phyloP scores from a whole-genome alignment of 2,113 vertebrate species.

The Alectura lathami region DNA sequence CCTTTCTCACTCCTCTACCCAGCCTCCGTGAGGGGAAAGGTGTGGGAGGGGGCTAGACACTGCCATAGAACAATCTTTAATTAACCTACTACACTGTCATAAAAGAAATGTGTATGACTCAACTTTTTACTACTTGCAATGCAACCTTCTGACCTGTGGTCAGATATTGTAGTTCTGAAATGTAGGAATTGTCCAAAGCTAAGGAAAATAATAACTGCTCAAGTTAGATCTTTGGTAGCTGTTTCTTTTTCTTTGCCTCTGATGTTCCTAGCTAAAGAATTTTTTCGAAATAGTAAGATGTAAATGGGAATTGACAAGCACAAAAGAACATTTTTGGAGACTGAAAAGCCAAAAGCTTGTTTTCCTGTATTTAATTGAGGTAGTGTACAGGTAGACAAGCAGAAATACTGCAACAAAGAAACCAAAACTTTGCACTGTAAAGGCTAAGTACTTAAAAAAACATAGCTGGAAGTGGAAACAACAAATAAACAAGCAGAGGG shows the following conservation, averaged over 20 bases:
- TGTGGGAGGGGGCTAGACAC: too few species aligned
- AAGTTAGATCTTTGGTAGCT: neutral
- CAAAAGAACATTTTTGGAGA: neutral
- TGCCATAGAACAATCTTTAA: too few species aligned
- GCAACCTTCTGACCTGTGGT: neutral
- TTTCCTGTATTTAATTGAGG: neutral
- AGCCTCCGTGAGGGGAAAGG: too few species aligned
- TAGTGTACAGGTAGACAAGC: neutral
- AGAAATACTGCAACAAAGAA: neutral
- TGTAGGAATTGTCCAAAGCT: neutral
- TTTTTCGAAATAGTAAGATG: neutral
- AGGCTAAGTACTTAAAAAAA: neutral
- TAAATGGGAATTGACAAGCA: neutral
- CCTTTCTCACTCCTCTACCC: too few species aligned
- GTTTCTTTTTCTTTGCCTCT: neutral
- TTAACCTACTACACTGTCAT: too few species aligned
- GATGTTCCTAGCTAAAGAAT: neutral
- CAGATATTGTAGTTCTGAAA: neutral
- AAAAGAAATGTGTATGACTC: neutral
- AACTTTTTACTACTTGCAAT: neutral
- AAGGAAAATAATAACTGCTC: neutral
- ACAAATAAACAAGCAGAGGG: neutral
- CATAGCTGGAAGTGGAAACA: neutral
- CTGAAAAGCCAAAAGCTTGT: neutral
- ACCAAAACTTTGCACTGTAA: neutral